Conservation (phyloP, 2,113 vertebrate genomes). For the Rhineura floridana region DNA sequence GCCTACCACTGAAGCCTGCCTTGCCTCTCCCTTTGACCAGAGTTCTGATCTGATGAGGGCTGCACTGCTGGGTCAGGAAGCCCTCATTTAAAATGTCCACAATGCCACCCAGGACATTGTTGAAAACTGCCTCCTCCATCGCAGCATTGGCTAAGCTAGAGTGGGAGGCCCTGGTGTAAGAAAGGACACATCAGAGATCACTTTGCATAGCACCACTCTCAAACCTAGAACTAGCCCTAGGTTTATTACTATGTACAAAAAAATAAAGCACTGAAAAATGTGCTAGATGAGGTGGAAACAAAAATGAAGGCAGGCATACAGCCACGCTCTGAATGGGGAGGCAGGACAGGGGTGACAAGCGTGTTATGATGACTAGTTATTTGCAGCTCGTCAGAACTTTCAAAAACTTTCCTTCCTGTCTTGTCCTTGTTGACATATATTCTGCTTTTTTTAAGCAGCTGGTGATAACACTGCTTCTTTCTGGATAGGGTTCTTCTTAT, state of each 20-base stretch:
- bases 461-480: neutral
- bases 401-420: neutral
- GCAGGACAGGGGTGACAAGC: neutral
- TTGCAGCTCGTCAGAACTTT: neutral
- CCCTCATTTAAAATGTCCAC: neutral
- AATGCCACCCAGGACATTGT: neutral
- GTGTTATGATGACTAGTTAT: neutral
- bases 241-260: neutral
- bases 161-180: too few relatives aligned
- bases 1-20: too few relatives aligned
- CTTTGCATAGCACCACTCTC: neutral
- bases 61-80: neutral
- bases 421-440: neutral
- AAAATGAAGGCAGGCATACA: neutral
- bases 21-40: neutral
- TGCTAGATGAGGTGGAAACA: neutral
- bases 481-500: constrained; percentile 25
- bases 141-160: neutral
- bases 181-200: neutral
- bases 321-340: neutral
- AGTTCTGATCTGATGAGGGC: neutral
- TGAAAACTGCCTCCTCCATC: neutral
- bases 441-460: constrained; percentile 26
- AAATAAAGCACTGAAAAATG: too few relatives aligned
- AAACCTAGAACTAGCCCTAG: neutral